These are phyloP conservation scores for Nomada fucata DNA, from an alignment of 2,888 invertebrate species.

Conservation along the genomic window DNA sequence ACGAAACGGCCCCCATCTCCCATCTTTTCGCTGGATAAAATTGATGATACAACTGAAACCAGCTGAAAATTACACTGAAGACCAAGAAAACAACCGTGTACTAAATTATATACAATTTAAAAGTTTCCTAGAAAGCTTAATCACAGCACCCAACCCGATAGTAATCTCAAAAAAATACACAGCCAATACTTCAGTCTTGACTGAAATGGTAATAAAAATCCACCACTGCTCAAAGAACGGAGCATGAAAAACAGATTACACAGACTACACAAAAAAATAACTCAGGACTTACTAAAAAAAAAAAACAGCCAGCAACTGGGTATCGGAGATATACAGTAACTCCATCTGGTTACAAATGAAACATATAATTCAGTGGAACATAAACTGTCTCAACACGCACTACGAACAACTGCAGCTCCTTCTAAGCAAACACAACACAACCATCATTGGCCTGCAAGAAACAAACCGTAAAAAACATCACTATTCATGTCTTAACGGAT, in stretches of 20 bases:
- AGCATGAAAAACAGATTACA: background rate
- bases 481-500: too few species aligned
- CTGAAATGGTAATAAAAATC: background rate
- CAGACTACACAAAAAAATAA: constrained; percentile 2
- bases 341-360: background rate
- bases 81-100: too few species aligned
- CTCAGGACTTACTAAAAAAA: background rate
- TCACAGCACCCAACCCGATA: too few species aligned
- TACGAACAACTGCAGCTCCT: constrained; percentile 3
- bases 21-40: too few species aligned
- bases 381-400: background rate
- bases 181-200: too few species aligned
- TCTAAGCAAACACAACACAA: background rate
- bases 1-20: too few species aligned
- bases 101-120: too few species aligned
- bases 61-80: too few species aligned
- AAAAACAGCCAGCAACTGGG: background rate
- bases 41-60: too few species aligned
- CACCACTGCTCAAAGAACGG: background rate
- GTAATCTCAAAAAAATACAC: too few species aligned
- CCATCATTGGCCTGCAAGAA: constrained; percentile 2
- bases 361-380: background rate
- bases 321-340: background rate
- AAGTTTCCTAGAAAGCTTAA: too few species aligned
- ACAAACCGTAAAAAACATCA: constrained; percentile 7